Conservation (phyloP, 2,888 invertebrate genomes). For the Nomada goodeniana region DNA sequence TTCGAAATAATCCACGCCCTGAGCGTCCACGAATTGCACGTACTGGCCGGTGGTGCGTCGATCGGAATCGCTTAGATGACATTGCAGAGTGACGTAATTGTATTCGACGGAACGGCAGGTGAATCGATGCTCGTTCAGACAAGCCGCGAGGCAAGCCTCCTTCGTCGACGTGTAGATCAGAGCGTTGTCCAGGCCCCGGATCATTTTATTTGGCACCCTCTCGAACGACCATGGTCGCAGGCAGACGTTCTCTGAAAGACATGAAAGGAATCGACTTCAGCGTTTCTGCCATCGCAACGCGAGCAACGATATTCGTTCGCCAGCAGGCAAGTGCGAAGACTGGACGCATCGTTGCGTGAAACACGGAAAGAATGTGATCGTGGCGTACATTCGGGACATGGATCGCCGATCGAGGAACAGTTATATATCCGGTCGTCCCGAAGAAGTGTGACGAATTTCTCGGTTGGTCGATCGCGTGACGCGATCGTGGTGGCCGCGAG, state of each 20-base stretch:
- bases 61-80: slow-evolving; percentile 95
- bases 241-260: slow-evolving; percentile 92
- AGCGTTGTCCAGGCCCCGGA: slow-evolving; percentile 95
- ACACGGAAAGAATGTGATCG: slow-evolving; percentile 6
- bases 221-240: slow-evolving; percentile 97
- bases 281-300: background rate
- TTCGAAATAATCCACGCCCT: slow-evolving; percentile 93
- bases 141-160: slow-evolving; percentile 96
- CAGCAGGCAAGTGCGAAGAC: background rate
- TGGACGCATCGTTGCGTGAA: background rate
- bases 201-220: slow-evolving; percentile 96
- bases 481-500: slow-evolving; percentile 27
- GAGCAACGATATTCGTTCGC: background rate
- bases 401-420: slow-evolving; percentile 48
- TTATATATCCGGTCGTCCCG: slow-evolving; percentile 39
- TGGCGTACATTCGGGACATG: slow-evolving; percentile 1
- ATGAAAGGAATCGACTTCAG: background rate
- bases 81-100: slow-evolving; percentile 96
- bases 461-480: slow-evolving; percentile 44
- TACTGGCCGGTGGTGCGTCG: slow-evolving; percentile 94
- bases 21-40: slow-evolving; percentile 95
- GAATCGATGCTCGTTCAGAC: slow-evolving; percentile 96
- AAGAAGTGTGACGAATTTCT: slow-evolving; percentile 49
- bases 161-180: slow-evolving; percentile 97
- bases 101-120: slow-evolving; percentile 96